phyloP scores from a whole-genome alignment of 2,888 invertebrate genomes.

The Pristionchus arcanus region DNA sequence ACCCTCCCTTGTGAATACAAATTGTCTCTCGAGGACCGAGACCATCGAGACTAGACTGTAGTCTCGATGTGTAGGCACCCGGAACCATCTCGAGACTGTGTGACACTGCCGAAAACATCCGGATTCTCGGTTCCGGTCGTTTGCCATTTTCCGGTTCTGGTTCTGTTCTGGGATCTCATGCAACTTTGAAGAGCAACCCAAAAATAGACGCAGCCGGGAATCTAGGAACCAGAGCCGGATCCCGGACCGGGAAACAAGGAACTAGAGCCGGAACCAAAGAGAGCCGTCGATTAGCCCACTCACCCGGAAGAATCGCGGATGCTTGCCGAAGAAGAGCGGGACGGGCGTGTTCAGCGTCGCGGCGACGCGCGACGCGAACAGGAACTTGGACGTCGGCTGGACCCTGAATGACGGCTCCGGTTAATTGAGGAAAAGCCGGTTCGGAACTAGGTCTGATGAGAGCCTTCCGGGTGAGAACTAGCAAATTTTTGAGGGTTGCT shows the following conservation, averaged over 20 bases:
- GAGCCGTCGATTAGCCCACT: not conserved
- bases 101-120: not conserved
- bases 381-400: conserved; percentile 44
- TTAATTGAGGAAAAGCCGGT: not conserved
- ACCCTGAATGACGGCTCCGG: conserved; percentile 19
- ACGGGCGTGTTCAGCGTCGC: conserved; percentile 61
- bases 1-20: not conserved
- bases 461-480: too few species aligned
- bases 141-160: not conserved
- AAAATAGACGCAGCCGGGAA: not conserved
- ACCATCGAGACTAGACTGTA: not conserved
- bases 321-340: conserved; percentile 69
- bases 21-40: not conserved
- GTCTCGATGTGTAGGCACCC: not conserved
- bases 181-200: not conserved
- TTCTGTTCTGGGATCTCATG: not conserved
- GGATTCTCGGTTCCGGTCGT: not conserved
- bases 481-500: too few species aligned
- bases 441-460: too few species aligned
- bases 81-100: not conserved
- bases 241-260: not conserved
- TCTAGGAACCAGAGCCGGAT: not conserved
- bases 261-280: not conserved
- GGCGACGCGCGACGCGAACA: conserved; percentile 61
- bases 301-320: conserved; percentile 73